phyloP scores from a whole-genome alignment of 2,888 invertebrate genomes.

The Drosophila lacicola region DNA sequence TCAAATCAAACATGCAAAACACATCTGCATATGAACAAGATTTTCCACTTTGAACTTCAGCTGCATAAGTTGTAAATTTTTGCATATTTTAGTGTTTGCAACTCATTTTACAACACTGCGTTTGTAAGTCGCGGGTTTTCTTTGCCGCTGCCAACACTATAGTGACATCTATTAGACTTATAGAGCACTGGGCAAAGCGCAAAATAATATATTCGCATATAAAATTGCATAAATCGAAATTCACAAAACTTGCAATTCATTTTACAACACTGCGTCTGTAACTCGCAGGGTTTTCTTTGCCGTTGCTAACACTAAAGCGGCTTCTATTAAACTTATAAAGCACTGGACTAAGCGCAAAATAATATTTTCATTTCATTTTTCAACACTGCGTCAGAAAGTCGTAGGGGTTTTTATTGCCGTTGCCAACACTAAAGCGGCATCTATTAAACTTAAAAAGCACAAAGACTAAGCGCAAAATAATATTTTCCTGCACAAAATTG shows the following conservation, averaged over 20 bases:
- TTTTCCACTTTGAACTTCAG: constrained; percentile 7
- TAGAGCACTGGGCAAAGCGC: no score
- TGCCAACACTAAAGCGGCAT: background rate
- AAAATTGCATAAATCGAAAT: no score
- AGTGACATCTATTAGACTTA: no score
- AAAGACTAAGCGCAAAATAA: background rate
- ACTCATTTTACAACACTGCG: background rate
- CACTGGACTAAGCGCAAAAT: no score
- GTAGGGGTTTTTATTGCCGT: background rate
- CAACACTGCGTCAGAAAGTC: background rate
- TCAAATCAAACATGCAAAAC: background rate
- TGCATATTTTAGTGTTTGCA: background rate
- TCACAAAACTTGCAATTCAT: background rate
- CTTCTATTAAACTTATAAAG: no score
- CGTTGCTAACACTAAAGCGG: no score
- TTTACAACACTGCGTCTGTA: background rate
- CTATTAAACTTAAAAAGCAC: background rate
- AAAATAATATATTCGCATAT: no score
- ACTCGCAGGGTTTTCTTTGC: background rate
- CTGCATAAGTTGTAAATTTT: background rate
- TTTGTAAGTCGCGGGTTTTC: background rate
- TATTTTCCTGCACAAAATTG: no score
- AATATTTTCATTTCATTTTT: background rate
- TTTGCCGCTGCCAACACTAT: no score
- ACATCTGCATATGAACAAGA: background rate